These are phyloP conservation scores for Drosophila picticornis DNA, from an alignment of 2,888 invertebrate genomes.

Conservation along the genomic window DNA sequence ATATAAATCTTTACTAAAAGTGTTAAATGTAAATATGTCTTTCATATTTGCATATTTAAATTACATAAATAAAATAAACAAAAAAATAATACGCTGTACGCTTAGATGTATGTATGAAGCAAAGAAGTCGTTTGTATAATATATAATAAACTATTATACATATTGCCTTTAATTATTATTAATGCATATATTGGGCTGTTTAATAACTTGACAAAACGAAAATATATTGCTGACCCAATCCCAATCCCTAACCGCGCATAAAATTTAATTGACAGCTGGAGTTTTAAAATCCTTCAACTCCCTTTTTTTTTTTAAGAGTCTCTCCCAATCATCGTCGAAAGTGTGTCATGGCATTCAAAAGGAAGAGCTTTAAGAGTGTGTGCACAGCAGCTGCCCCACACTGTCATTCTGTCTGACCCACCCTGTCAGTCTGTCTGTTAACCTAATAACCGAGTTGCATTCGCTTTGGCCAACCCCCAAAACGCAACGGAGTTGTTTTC, in stretches of 20 bases:
- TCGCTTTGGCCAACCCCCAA: slow-evolving; percentile 9
- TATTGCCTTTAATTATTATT: not conserved
- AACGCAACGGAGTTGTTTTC: not conserved
- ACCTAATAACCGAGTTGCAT: slow-evolving; percentile 19
- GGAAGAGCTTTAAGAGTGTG: not conserved
- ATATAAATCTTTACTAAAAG: not conserved
- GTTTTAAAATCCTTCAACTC: not conserved
- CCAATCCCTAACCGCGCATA: not conserved
- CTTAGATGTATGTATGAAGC: not conserved
- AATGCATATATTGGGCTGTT: not conserved
- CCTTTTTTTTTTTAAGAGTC: not conserved
- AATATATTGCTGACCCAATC: not conserved
- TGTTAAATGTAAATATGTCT: not conserved
- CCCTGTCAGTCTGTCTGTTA: slow-evolving; percentile 6
- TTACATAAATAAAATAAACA: not conserved
- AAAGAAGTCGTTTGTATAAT: too few relatives aligned
- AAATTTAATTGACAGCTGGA: slow-evolving; percentile 22
- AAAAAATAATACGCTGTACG: not conserved
- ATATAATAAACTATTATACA: not conserved
- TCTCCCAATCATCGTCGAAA: not conserved
- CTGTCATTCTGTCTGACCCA: not conserved
- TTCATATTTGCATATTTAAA: not conserved
- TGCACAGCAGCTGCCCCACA: slow-evolving; percentile 9
- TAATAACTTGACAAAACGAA: slow-evolving; percentile 1
- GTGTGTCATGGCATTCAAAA: slow-evolving; percentile 43